Percentiles rank a stretch among this genome's conserved stretches.
Conservation (phyloP, 2,797 vertebrate species). For the Neosalanx taihuensis region DNA sequence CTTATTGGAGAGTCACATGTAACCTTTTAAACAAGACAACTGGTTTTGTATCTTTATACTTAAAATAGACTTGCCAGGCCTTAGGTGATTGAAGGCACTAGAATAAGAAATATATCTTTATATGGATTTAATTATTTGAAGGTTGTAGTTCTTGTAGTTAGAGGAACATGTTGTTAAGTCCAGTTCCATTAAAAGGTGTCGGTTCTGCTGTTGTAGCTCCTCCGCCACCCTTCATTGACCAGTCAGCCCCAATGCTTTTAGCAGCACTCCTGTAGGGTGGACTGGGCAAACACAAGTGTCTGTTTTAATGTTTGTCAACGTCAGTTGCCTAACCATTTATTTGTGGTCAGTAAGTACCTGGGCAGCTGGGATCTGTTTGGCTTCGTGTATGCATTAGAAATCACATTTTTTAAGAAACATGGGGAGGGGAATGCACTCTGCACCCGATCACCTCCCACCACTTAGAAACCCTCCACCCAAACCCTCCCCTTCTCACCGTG, state of each 20-base stretch:
- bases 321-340: conserved; percentile 79
- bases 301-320: conserved; percentile 76
- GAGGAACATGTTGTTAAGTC: conserved; percentile 67
- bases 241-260: conserved; percentile 79
- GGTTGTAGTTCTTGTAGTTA: conserved; percentile 51
- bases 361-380: conserved; percentile 69
- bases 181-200: conserved; percentile 64
- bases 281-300: conserved; percentile 74
- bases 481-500: conserved; percentile 11
- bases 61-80: not conserved
- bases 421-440: not conserved
- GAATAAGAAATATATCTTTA: conserved; percentile 5
- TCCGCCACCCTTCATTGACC: conserved; percentile 67
- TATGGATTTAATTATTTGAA: conserved; percentile 52
- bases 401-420: conserved; percentile 27
- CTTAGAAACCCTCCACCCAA: not conserved
- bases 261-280: conserved; percentile 64
- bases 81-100: conserved; percentile 26
- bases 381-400: conserved; percentile 49
- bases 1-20: conserved; percentile 30
- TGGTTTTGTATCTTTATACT: not conserved
- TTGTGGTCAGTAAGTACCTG: conserved; percentile 67
- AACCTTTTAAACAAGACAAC: conserved; percentile 13
- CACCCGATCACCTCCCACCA: not conserved
- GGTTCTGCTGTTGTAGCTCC: conserved; percentile 44